These are phyloP conservation scores for Noctilio leporinus DNA, from an alignment of 2,113 vertebrate genomes.

Conservation along the genomic window DNA sequence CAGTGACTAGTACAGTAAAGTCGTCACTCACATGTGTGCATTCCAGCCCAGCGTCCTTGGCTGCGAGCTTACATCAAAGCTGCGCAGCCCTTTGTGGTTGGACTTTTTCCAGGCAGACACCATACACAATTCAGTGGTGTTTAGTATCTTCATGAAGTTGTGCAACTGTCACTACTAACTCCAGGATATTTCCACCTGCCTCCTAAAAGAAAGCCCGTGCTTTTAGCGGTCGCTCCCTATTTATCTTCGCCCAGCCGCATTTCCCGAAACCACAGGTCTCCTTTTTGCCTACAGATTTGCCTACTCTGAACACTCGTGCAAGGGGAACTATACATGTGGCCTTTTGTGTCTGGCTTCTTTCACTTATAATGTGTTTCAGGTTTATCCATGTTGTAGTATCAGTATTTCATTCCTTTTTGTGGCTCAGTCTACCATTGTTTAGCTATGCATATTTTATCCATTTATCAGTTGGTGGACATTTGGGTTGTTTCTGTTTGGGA, in stretches of 20 bases:
- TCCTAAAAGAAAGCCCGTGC: background rate
- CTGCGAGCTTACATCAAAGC: too few relatives aligned
- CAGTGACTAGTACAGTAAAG: too few relatives aligned
- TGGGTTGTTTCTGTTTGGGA: background rate
- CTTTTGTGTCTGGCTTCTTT: background rate
- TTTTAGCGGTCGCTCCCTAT: background rate
- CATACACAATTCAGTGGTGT: background rate
- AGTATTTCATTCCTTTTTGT: background rate
- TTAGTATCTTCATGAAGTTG: background rate
- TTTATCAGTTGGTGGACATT: background rate
- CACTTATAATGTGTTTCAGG: background rate
- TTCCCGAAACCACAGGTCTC: background rate
- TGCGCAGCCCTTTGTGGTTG: too few relatives aligned
- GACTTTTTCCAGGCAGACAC: too few relatives aligned
- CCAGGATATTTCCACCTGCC: background rate
- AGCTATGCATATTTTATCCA: background rate
- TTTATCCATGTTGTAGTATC: background rate
- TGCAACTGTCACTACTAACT: background rate
- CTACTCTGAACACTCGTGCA: background rate
- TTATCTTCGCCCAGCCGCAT: background rate
- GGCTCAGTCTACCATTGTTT: background rate
- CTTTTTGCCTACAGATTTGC: background rate
- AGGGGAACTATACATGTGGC: background rate
- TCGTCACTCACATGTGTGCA: too few relatives aligned
- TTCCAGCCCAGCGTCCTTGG: too few relatives aligned